These are phyloP conservation scores for Eurytemora carolleeae DNA, from an alignment of 1,140 invertebrate species.

Conservation along the genomic window DNA sequence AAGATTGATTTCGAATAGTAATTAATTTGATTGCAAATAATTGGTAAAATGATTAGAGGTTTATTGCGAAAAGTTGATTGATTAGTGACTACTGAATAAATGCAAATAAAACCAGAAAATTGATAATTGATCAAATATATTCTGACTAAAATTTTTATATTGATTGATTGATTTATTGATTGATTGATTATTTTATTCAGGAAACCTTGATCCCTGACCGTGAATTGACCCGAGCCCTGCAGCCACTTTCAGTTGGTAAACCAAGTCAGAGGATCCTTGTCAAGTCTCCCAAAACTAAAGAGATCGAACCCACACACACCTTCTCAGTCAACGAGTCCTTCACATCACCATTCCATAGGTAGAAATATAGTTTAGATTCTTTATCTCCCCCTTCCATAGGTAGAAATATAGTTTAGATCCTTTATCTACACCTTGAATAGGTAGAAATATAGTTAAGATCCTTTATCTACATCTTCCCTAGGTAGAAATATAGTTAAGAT, in stretches of 20 bases:
- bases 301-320: conserved; percentile 76
- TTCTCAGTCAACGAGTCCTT: conserved; percentile 96
- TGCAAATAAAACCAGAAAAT: too few relatives aligned
- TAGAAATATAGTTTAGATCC: conserved; percentile 30
- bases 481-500: conserved; percentile 30
- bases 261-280: conserved; percentile 83
- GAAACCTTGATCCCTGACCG: conserved; percentile 96
- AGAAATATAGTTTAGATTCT: conserved; percentile 32
- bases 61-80: too few relatives aligned
- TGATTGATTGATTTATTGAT: too few relatives aligned
- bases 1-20: too few relatives aligned
- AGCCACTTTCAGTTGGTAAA: conserved; percentile 94
- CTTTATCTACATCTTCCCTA: conserved; percentile 89
- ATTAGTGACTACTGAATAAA: too few relatives aligned
- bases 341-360: conserved; percentile 87
- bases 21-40: too few relatives aligned
- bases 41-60: too few relatives aligned
- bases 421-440: conserved; percentile 93
- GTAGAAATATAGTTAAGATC: conserved; percentile 31
- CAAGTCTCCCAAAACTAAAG: conserved; percentile 84
- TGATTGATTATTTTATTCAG: conserved; percentile 21
- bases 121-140: too few relatives aligned
- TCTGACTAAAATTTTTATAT: too few relatives aligned
- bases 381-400: conserved; percentile 89
- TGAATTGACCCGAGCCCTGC: conserved; percentile 79